A percentile compares a stretch with the other conserved stretches of the same genome.
phyloP scores from a whole-genome alignment of 2,113 vertebrate genomes.

The Notiomystis cincta region DNA sequence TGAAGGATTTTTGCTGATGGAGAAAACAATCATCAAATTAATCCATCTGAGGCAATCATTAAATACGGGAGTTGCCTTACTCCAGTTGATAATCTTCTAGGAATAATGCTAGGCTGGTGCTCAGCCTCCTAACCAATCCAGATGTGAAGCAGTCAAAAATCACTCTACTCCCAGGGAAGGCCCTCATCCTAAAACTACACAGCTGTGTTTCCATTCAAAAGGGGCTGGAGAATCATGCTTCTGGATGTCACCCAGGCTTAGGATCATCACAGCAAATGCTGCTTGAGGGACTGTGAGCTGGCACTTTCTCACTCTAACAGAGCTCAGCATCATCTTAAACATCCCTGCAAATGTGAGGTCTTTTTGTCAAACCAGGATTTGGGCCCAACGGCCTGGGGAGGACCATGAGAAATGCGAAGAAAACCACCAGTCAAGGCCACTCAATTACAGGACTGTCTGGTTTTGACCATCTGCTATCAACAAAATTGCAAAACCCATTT shows the following conservation, averaged over 20 bases:
- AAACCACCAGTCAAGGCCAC: neutral
- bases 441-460: neutral
- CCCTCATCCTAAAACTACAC: neutral
- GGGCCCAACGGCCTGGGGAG: too few species aligned
- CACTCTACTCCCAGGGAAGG: neutral
- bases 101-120: neutral
- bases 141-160: neutral
- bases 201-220: neutral
- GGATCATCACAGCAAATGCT: neutral
- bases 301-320: neutral
- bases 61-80: neutral
- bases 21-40: neutral
- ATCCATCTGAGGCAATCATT: neutral
- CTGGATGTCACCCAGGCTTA: neutral
- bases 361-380: neutral
- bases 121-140: neutral
- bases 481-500: neutral
- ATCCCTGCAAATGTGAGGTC: neutral
- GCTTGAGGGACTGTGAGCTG: neutral
- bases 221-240: neutral
- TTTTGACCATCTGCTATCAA: neutral
- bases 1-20: neutral
- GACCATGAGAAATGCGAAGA: neutral
- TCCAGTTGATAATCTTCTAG: neutral
- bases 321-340: neutral